A percentile compares a stretch with the other conserved stretches of the same genome.
Conservation (phyloP, 2,888 invertebrate genomes). For the Tanytarsus gracilentus region DNA sequence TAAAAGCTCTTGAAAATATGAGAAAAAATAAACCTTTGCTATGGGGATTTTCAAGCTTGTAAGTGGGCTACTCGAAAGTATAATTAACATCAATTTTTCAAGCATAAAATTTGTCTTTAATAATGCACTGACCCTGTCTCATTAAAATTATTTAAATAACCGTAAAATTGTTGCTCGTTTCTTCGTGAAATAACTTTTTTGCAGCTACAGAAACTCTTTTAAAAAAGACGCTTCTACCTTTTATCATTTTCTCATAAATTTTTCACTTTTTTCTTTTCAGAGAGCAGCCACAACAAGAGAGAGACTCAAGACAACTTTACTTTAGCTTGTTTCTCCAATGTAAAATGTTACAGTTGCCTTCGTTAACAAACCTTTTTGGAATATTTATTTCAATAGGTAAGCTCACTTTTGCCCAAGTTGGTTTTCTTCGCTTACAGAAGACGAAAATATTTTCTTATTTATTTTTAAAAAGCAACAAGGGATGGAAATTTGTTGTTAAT, state of each 20-base stretch:
- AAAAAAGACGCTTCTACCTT: too few relatives aligned
- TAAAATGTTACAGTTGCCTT: conserved; percentile 29
- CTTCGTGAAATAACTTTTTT: not conserved
- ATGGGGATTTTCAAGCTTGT: not conserved
- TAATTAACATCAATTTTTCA: conserved; percentile 14
- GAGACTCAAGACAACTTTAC: not conserved
- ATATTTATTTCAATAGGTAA: conserved; percentile 28
- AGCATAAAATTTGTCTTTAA: not conserved
- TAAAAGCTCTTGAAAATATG: too few relatives aligned
- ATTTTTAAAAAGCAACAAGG: too few relatives aligned
- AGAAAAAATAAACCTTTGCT: not conserved
- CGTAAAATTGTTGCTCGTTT: conserved; percentile 21
- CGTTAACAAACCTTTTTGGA: conserved; percentile 20
- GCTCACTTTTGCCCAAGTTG: conserved; percentile 5
- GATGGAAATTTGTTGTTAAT: too few relatives aligned
- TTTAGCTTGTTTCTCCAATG: conserved; percentile 1
- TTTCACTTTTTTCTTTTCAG: not conserved
- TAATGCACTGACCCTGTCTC: conserved; percentile 18
- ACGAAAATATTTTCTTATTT: too few relatives aligned
- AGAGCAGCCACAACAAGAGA: not conserved
- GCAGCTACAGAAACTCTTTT: too few relatives aligned
- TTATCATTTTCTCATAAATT: not conserved
- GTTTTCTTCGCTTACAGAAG: too few relatives aligned
- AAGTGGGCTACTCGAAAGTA: too few relatives aligned
- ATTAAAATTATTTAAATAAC: conserved; percentile 27